Conservation (phyloP, 2,113 vertebrate genomes). For the Lampris incognitus region DNA sequence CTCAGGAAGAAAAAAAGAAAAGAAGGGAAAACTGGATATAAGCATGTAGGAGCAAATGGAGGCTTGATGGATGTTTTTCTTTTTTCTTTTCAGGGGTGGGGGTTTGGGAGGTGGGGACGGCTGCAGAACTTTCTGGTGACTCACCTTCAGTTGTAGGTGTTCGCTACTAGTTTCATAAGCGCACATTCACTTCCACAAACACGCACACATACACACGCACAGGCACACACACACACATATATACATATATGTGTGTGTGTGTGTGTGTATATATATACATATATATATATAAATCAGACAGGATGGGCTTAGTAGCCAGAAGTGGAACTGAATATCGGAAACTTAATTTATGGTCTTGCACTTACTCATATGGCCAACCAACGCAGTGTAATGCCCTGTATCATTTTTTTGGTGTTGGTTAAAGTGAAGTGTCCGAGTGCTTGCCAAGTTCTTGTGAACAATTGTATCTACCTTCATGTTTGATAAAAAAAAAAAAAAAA, state of each 20-base stretch:
- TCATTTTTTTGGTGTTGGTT: conserved; percentile 38
- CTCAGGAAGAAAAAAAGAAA: conserved; percentile 40
- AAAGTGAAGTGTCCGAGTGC: conserved; percentile 58
- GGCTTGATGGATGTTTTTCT: conserved; percentile 20
- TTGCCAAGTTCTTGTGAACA: conserved; percentile 52
- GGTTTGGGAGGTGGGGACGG: neutral
- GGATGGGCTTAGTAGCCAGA: conserved; percentile 30
- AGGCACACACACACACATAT: too few relatives aligned
- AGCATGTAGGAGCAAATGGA: conserved; percentile 21
- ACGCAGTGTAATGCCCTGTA: conserved; percentile 54
- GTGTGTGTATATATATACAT: too few relatives aligned
- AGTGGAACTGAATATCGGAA: conserved; percentile 27
- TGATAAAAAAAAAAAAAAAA: conserved; percentile 19
- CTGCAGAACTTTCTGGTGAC: neutral
- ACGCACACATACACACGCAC: too few relatives aligned
- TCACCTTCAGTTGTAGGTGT: neutral
- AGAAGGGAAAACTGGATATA: conserved; percentile 39
- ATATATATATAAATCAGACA: too few relatives aligned
- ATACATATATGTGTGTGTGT: too few relatives aligned
- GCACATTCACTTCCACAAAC: neutral
- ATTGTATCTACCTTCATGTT: conserved; percentile 61
- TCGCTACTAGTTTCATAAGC: neutral
- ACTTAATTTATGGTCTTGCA: conserved; percentile 57
- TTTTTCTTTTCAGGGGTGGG: neutral
- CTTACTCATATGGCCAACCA: conserved; percentile 56